These are phyloP conservation scores for Caligus rogercresseyi DNA, from an alignment of 1,140 invertebrate genomes.

Conservation along the genomic window DNA sequence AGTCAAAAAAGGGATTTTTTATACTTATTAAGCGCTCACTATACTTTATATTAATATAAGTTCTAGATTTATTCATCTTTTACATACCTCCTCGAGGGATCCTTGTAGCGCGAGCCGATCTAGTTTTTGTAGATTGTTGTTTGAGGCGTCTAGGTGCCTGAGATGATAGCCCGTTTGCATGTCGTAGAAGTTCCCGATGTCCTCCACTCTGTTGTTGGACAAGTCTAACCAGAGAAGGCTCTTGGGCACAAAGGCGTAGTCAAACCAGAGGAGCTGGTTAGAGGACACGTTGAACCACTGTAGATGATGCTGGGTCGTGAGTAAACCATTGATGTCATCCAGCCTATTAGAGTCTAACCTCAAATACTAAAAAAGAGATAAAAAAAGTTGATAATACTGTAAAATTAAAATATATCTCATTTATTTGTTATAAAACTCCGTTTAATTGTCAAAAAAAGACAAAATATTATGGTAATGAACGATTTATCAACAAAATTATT, in stretches of 20 bases:
- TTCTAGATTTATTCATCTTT: neutral
- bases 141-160: slow-evolving; percentile 52
- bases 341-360: slow-evolving; percentile 65
- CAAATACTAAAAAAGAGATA: slow-evolving; percentile 44
- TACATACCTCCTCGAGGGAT: slow-evolving; percentile 23
- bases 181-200: slow-evolving; percentile 65
- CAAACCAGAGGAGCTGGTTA: slow-evolving; percentile 70
- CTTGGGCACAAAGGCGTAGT: slow-evolving; percentile 66
- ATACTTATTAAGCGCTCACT: too few relatives aligned
- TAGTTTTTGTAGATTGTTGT: slow-evolving; percentile 47
- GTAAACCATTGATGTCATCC: slow-evolving; percentile 66
- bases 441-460: too few relatives aligned
- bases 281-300: slow-evolving; percentile 68
- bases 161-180: slow-evolving; percentile 46
- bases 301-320: slow-evolving; percentile 53
- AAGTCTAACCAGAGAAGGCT: slow-evolving; percentile 76
- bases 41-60: too few relatives aligned
- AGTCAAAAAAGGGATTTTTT: too few relatives aligned
- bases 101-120: slow-evolving; percentile 22
- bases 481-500: too few relatives aligned
- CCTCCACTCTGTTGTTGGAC: slow-evolving; percentile 66
- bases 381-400: slow-evolving; percentile 35
- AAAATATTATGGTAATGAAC: too few relatives aligned
- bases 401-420: too few relatives aligned
- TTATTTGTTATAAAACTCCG: too few relatives aligned